These are phyloP conservation scores for Parus major DNA, from an alignment of 2,113 vertebrate genomes.

Conservation along the genomic window DNA sequence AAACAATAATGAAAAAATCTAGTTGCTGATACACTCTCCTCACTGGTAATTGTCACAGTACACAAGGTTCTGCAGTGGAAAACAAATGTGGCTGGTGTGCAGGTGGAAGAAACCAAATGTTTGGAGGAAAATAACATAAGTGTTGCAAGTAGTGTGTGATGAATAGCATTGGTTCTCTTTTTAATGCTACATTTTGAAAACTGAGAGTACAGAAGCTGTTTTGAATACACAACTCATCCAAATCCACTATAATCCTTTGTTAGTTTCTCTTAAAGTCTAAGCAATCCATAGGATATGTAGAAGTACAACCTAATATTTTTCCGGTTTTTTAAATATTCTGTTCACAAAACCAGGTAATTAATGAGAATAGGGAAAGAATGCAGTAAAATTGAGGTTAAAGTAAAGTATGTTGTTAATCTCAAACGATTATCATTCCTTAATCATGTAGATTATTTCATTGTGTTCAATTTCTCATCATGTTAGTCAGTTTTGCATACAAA, in stretches of 20 bases:
- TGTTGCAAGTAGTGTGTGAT: background rate
- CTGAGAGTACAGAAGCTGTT: background rate
- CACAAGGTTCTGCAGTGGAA: background rate
- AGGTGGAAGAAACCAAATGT: background rate
- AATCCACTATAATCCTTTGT: background rate
- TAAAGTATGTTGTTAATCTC: background rate
- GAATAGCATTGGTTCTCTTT: background rate
- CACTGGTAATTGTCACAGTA: background rate
- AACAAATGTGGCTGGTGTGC: background rate
- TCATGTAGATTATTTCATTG: background rate
- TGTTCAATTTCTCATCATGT: background rate
- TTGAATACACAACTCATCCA: background rate
- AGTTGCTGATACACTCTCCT: rapidly evolving
- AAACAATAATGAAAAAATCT: background rate
- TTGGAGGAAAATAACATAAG: background rate
- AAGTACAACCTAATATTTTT: background rate
- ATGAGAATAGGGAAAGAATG: background rate
- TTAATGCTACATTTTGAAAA: background rate
- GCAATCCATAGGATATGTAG: background rate
- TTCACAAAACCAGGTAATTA: background rate
- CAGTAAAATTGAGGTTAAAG: background rate
- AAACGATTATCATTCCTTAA: background rate
- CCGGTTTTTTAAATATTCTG: background rate
- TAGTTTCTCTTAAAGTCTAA: background rate
- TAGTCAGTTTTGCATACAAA: conserved; percentile 5